Evolutionary conservation across 2,888 invertebrate species (phyloP).

Genomic region (Agrochola macilenta): DNA sequence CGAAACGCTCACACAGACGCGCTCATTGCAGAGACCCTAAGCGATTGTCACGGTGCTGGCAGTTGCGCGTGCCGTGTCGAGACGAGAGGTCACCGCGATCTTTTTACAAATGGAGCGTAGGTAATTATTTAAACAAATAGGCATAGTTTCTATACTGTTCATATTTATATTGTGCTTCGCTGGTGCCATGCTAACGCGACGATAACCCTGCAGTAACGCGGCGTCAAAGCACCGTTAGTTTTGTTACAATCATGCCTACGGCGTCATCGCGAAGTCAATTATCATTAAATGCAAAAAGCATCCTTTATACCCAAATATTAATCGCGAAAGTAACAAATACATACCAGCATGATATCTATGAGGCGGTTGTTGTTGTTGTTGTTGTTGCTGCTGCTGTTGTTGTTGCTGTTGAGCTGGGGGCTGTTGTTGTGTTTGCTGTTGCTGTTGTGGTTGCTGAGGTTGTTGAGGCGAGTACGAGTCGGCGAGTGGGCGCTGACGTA

Average conservation of each 20-base stretch:
- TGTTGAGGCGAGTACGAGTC: constrained; percentile 87
- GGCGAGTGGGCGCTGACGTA: constrained; percentile 91
- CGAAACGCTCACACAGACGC: too few species aligned
- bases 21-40: too few species aligned
- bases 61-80: too few species aligned
- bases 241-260: not conserved
- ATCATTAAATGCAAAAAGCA: not conserved
- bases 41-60: too few species aligned
- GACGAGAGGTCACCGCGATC: too few species aligned
- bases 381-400: constrained; percentile 47
- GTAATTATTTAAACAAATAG: too few species aligned
- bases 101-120: too few species aligned
- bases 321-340: not conserved
- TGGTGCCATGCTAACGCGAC: not conserved
- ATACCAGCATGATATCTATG: constrained; percentile 80
- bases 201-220: not conserved
- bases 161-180: too few species aligned
- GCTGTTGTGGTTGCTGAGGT: constrained; percentile 62
- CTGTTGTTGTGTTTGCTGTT: constrained; percentile 61
- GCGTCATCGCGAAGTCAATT: not conserved
- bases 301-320: not conserved
- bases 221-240: not conserved
- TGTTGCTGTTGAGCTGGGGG: constrained; percentile 56
- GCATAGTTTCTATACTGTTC: too few species aligned
- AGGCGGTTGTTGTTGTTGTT: constrained; percentile 67